A percentile compares a stretch with the other conserved stretches of the same genome.
Conservation (phyloP, 2,888 invertebrate species). For the Pasiphila rectangulata region DNA sequence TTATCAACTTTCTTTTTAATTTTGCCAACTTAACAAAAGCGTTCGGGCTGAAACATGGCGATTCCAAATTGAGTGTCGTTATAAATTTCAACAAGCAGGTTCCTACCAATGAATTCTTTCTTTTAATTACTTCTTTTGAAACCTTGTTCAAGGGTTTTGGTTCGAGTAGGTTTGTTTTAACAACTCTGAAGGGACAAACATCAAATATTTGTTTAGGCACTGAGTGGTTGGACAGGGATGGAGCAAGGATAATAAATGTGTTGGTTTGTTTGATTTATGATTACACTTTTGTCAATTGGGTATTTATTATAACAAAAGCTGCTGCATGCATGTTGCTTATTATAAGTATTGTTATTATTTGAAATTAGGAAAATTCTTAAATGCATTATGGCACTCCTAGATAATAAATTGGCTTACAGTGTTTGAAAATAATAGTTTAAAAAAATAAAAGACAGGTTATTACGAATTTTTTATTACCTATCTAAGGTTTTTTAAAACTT, state of each 20-base stretch:
- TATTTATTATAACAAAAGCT: too few relatives aligned
- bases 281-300: too few relatives aligned
- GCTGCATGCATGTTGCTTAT: too few relatives aligned
- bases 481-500: too few relatives aligned
- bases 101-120: slow-evolving; percentile 1
- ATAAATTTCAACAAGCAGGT: not conserved
- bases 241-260: not conserved
- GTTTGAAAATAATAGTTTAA: too few relatives aligned
- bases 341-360: too few relatives aligned
- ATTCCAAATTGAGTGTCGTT: not conserved
- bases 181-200: slow-evolving; percentile 24
- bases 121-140: slow-evolving; percentile 10
- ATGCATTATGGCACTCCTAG: too few relatives aligned
- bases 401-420: too few relatives aligned
- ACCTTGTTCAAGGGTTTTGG: slow-evolving; percentile 1
- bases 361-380: too few relatives aligned
- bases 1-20: not conserved
- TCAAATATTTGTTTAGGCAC: slow-evolving; percentile 29
- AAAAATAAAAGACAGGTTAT: too few relatives aligned
- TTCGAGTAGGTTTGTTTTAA: slow-evolving; percentile 10
- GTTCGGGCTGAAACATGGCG: not conserved
- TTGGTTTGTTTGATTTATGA: too few relatives aligned
- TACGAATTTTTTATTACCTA: too few relatives aligned
- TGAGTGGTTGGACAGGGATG: slow-evolving; percentile 13
- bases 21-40: slow-evolving; percentile 1